phyloP scores from a whole-genome alignment of 1,140 invertebrate genomes.

The Capitella teleta region DNA sequence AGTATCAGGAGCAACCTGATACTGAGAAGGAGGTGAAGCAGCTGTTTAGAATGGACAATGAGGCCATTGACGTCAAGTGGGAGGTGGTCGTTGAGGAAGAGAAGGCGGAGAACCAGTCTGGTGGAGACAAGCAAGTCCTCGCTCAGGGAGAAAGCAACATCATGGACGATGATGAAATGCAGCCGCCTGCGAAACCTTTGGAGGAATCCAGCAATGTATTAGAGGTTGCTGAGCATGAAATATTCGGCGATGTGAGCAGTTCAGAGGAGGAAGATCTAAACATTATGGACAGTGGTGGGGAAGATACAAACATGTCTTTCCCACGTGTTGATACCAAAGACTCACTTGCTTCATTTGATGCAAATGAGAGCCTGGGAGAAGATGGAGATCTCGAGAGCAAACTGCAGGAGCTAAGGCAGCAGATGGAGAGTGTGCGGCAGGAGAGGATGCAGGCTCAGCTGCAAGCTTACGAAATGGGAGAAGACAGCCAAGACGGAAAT shows the following conservation, averaged over 20 bases:
- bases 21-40: conserved; percentile 93
- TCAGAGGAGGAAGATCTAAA: conserved; percentile 1
- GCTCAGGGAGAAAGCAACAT: neutral
- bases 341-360: no score
- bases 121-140: neutral
- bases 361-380: no score
- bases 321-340: no score
- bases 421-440: no score
- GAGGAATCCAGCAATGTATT: no score
- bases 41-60: conserved; percentile 79
- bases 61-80: conserved; percentile 79
- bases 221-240: conserved; percentile 1
- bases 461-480: no score
- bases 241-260: conserved; percentile 1
- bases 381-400: no score
- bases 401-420: no score
- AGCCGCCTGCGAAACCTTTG: no score
- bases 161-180: neutral
- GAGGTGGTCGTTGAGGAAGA: conserved; percentile 82
- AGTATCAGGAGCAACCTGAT: conserved; percentile 86
- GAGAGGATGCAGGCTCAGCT: no score
- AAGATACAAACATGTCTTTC: no score
- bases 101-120: neutral
- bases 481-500: no score
- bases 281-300: conserved; percentile 5